Evolutionary conservation across 2,888 invertebrate species (phyloP), one percentile per base, ranked within the genome.

Genomic region (Siphonodentalium dalli): DNA sequence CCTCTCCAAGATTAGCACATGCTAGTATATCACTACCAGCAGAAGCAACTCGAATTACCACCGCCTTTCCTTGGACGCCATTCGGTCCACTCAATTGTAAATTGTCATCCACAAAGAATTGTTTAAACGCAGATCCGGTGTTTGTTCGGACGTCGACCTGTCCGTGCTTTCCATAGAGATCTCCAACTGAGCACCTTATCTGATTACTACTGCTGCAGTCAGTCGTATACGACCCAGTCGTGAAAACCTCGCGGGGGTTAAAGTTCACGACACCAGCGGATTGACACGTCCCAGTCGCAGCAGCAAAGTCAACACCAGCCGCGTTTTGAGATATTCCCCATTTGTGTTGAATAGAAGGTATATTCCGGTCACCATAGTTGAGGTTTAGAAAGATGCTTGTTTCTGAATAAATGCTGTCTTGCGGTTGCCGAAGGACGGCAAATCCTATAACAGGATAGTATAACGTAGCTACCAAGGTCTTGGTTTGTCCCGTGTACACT

Each of bases 361-460:
- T 59, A 3, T 67, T 65, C 15, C 90, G 87, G 80, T 95, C 93
- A 0, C 91, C 90, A 80, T 94, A 93, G 27, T 93, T 88, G 70
- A 96, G 83, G 78, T 93, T 92, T 28, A 92, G 85, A 54, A 92
- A 87, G 24, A 95, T 85, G 0, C 89, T 88, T 1, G 95, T 95
- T 68, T 95, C 95, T 52, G 89, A 87, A 86, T 89, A 89, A 0
- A 91, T 90, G 70, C 89, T 87, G 56, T 91, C 89, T 43, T 84
- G 86, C 0, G 90, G 88, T 81, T 95, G 94, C 1, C 92, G 85
- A 69, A 96, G 88, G 35, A 93, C 80, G 35, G 95, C 87, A 50
- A 88, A 84, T 0, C 94, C 95, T 1, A 93, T 93, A 20, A 94
- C 84, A 0, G 95, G 96, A 83, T 93, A 95, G 4, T 90, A 87